Evolutionary conservation across 2,888 invertebrate species (phyloP).

Genomic region (Harmothoe impar): DNA sequence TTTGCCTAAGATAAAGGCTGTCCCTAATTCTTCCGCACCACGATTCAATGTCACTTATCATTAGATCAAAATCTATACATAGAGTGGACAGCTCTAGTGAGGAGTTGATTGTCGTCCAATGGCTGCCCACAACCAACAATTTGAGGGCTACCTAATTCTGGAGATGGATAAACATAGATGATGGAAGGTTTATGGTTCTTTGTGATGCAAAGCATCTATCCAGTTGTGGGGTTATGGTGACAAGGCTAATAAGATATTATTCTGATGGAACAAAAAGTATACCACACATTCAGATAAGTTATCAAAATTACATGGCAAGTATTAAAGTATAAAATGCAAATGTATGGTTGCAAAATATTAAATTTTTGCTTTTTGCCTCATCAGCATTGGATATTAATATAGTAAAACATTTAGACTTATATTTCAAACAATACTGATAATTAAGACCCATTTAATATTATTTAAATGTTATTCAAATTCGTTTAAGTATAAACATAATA

Average conservation of each 20-base stretch:
- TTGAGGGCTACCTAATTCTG: not conserved
- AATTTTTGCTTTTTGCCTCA: constrained; percentile 11
- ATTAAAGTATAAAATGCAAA: not conserved
- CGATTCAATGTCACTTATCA: too few species aligned
- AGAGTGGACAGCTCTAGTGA: too few species aligned
- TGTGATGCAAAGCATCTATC: too few species aligned
- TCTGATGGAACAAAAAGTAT: constrained; percentile 14
- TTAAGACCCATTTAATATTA: not conserved
- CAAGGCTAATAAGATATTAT: not conserved
- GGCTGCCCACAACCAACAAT: not conserved
- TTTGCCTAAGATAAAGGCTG: too few species aligned
- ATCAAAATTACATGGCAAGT: too few species aligned
- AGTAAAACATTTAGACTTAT: too few species aligned
- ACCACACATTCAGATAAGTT: too few species aligned
- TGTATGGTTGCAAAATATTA: not conserved
- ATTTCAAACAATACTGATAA: too few species aligned
- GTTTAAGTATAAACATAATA: too few species aligned
- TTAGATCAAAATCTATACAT: too few species aligned
- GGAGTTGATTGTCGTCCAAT: not conserved
- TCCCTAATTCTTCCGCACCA: too few species aligned
- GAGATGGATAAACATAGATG: not conserved
- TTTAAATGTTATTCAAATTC: too few species aligned
- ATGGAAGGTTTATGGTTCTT: not conserved
- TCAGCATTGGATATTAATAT: not conserved
- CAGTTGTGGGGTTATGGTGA: not conserved